Evolutionary conservation across 2,888 invertebrate species (phyloP).

Genomic region (Thymelicus sylvestris): DNA sequence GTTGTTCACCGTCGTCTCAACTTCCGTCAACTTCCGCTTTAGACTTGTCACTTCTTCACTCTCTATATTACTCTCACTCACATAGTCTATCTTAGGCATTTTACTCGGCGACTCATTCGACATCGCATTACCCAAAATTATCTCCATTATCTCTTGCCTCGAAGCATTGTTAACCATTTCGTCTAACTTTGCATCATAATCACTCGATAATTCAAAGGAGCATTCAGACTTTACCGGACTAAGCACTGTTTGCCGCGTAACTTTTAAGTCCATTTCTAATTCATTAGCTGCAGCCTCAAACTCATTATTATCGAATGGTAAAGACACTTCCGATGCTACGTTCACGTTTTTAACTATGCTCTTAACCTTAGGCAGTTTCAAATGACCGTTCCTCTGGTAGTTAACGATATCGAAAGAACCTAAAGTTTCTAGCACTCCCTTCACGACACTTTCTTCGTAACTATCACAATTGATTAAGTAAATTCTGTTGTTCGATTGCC

Average conservation of each 20-base stretch:
- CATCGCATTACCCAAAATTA: conserved; percentile 72
- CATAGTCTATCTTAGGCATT: conserved; percentile 72
- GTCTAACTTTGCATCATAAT: conserved; percentile 75
- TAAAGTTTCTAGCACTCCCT: conserved; percentile 59
- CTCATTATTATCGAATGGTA: conserved; percentile 58
- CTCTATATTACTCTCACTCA: conserved; percentile 64
- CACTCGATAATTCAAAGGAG: conserved; percentile 72
- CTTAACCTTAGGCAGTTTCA: conserved; percentile 58
- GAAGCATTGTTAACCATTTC: conserved; percentile 78
- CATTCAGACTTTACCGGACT: conserved; percentile 78
- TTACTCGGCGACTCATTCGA: conserved; percentile 58
- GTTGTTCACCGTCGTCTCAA: conserved; percentile 65
- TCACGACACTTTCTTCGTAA: conserved; percentile 69
- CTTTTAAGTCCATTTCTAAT: conserved; percentile 34
- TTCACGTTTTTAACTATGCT: conserved; percentile 66
- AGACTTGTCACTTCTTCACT: conserved; percentile 53
- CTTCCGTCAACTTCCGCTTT: conserved; percentile 65
- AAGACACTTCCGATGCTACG: conserved; percentile 62
- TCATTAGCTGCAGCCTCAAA: conserved; percentile 24
- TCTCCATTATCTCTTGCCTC: conserved; percentile 78
- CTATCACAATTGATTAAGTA: conserved; percentile 71
- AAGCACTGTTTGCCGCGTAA: conserved; percentile 49
- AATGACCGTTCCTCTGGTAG: conserved; percentile 70
- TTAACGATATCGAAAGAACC: conserved; percentile 69
- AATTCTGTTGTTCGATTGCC: conserved; percentile 53